These are phyloP conservation scores for Lordiphosa mommai DNA, from an alignment of 1,140 invertebrate genomes.

Conservation along the genomic window DNA sequence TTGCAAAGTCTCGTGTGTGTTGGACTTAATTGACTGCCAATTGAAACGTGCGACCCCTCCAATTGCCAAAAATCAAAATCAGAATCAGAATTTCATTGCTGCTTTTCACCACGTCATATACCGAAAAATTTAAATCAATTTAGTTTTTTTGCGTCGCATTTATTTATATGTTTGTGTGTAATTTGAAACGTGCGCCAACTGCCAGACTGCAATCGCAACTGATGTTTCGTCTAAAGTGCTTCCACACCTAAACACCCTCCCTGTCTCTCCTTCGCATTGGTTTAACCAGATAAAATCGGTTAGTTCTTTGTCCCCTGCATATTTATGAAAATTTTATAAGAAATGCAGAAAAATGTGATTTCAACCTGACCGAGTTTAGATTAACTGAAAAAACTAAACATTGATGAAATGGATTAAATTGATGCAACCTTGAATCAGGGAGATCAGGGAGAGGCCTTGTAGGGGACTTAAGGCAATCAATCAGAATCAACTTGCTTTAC, in stretches of 20 bases:
- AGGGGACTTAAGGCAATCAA: background rate
- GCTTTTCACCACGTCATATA: background rate
- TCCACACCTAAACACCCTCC: conserved; percentile 3
- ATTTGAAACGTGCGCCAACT: conserved; percentile 57
- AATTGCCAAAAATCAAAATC: conserved; percentile 60
- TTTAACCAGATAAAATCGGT: conserved; percentile 50
- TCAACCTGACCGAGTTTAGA: conserved; percentile 56
- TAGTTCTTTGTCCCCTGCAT: conserved; percentile 28
- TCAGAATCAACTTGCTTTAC: background rate
- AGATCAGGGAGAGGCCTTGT: conserved; percentile 9
- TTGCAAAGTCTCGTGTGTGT: background rate
- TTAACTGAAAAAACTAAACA: conserved; percentile 18
- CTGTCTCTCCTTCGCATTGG: conserved; percentile 6
- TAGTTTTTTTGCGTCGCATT: conserved; percentile 57
- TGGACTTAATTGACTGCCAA: conserved; percentile 50
- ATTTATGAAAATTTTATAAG: too few species aligned
- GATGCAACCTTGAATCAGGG: conserved; percentile 35
- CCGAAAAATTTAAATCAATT: conserved; percentile 66
- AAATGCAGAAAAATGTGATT: too few species aligned
- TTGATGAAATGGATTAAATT: conserved; percentile 41
- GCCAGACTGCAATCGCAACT: conserved; percentile 16
- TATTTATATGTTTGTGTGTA: conserved; percentile 48
- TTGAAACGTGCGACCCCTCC: conserved; percentile 54
- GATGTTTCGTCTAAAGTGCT: conserved; percentile 21
- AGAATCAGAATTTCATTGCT: background rate